phyloP scores from a whole-genome alignment of 1,140 invertebrate genomes.

The Scaptomyza hsui region DNA sequence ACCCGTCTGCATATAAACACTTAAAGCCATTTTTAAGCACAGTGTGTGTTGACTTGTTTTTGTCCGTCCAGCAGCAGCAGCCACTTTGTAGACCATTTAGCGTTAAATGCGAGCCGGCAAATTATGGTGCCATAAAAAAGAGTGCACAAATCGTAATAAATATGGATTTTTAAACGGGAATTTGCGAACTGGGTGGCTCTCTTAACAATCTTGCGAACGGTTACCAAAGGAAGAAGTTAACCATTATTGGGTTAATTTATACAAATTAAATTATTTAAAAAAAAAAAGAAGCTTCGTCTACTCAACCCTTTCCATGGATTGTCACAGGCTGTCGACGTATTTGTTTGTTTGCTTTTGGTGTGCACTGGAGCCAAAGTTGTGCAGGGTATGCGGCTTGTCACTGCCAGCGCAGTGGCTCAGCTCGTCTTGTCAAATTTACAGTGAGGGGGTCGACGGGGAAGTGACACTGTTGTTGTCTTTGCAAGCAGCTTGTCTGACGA shows the following conservation, averaged over 20 bases:
- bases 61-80: slow-evolving; percentile 11
- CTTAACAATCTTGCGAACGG: too few species aligned
- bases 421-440: slow-evolving; percentile 2
- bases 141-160: slow-evolving; percentile 57
- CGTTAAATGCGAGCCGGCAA: slow-evolving; percentile 74
- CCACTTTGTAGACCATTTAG: slow-evolving; percentile 74
- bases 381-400: slow-evolving; percentile 71
- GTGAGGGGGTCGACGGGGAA: neutral
- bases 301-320: slow-evolving; percentile 33
- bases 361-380: slow-evolving; percentile 21
- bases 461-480: slow-evolving; percentile 31
- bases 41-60: slow-evolving; percentile 24
- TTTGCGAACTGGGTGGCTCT: slow-evolving; percentile 51
- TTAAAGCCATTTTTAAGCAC: slow-evolving; percentile 61
- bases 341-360: slow-evolving; percentile 43
- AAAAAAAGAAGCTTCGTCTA: too few species aligned
- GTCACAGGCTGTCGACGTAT: slow-evolving; percentile 66
- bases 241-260: slow-evolving; percentile 75
- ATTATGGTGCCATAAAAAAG: slow-evolving; percentile 58
- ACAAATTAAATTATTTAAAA: slow-evolving; percentile 82
- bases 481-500: slow-evolving; percentile 32
- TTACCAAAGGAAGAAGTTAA: slow-evolving; percentile 17
- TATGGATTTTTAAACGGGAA: slow-evolving; percentile 55
- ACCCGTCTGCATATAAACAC: slow-evolving; percentile 67
- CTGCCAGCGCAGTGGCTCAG: slow-evolving; percentile 57